Conservation (phyloP, 2,113 vertebrate species). For the Tonatia bakeri region DNA sequence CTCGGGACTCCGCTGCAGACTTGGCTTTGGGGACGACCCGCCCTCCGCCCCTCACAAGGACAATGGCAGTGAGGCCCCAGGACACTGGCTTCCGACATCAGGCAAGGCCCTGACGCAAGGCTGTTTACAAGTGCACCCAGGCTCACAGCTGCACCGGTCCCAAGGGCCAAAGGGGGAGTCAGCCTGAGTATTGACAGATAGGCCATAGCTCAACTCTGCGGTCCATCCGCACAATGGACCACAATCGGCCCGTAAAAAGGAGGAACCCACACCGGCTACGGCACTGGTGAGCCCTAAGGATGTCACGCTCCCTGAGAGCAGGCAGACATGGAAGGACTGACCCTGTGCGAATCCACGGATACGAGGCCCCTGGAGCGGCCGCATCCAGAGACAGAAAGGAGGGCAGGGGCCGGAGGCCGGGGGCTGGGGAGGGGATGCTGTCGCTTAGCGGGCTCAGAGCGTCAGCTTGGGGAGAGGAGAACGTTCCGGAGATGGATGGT, state of each 20-base stretch:
- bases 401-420: accelerated
- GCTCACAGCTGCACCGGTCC: accelerated
- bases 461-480: accelerated
- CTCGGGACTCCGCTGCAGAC: accelerated
- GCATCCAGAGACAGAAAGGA: accelerated
- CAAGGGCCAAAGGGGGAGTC: neutral
- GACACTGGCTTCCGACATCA: accelerated
- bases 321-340: neutral
- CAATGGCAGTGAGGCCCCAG: accelerated
- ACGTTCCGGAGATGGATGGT: neutral
- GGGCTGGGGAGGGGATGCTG: accelerated
- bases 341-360: accelerated
- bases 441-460: neutral
- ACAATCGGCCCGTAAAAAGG: neutral
- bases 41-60: neutral
- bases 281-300: accelerated
- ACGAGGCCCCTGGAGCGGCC: accelerated
- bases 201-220: accelerated
- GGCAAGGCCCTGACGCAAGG: neutral
- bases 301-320: accelerated
- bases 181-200: accelerated
- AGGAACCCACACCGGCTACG: accelerated
- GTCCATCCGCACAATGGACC: accelerated
- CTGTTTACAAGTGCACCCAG: neutral
- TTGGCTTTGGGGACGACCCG: neutral